Evolutionary conservation across 2,113 vertebrate species (phyloP).

Genomic region (Cinclus mexicanus): DNA sequence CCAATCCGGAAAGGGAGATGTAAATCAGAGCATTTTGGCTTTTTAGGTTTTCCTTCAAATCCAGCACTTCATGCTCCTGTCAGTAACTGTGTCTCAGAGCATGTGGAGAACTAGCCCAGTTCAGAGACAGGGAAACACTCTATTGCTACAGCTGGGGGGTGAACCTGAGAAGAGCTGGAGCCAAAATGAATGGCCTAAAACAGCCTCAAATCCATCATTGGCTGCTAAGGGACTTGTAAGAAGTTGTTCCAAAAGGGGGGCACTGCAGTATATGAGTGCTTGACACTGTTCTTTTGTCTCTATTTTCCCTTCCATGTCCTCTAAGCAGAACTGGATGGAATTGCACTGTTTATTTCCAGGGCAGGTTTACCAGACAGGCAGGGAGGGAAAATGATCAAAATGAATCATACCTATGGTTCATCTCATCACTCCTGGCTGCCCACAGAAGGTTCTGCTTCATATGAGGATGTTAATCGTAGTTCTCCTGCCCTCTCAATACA

Average conservation of each 20-base stretch:
- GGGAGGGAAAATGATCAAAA: background rate
- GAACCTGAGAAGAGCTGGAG: background rate
- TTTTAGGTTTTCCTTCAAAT: background rate
- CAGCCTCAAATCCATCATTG: background rate
- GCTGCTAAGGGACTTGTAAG: background rate
- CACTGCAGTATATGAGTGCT: rapidly evolving
- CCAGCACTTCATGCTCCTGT: background rate
- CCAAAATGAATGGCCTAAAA: background rate
- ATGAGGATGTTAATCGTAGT: background rate
- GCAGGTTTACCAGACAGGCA: background rate
- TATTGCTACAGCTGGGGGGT: background rate
- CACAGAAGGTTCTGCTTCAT: background rate
- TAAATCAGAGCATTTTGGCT: background rate
- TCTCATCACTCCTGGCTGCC: background rate
- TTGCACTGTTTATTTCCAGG: background rate
- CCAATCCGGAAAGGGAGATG: background rate
- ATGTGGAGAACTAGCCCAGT: background rate
- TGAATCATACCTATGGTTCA: background rate
- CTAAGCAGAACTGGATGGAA: background rate
- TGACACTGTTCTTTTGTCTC: background rate
- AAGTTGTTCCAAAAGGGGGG: background rate
- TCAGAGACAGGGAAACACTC: background rate
- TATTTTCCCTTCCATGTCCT: background rate
- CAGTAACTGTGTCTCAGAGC: background rate
- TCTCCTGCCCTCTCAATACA: background rate